Evolutionary conservation across 2,888 invertebrate genomes (phyloP).

Genomic region (Thecophora atra): DNA sequence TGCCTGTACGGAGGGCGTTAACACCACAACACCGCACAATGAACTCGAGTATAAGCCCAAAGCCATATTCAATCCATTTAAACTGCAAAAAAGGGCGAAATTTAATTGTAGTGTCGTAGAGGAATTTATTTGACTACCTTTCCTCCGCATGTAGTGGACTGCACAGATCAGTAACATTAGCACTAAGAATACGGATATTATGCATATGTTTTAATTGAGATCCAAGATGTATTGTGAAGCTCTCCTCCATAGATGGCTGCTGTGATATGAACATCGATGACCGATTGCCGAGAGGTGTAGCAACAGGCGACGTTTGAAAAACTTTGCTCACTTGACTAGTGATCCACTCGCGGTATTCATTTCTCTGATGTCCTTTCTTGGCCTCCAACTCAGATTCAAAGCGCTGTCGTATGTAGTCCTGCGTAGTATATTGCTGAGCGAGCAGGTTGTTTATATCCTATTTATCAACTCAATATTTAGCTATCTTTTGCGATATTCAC

Average conservation of each 20-base stretch:
- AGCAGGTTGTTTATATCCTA: constrained; percentile 84
- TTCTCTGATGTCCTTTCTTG: constrained; percentile 83
- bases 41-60: constrained; percentile 93
- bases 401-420: constrained; percentile 83
- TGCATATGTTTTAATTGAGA: constrained; percentile 99
- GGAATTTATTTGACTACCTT: constrained; percentile 46
- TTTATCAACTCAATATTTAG: not conserved
- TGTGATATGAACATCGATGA: constrained; percentile 66
- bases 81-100: constrained; percentile 46
- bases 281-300: constrained; percentile 63
- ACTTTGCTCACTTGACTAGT: constrained; percentile 67
- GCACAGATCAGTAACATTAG: constrained; percentile 84
- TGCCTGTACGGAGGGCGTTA: constrained; percentile 68
- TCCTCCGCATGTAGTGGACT: constrained; percentile 68
- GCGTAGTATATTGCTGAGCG: constrained; percentile 82
- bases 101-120: not conserved
- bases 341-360: constrained; percentile 90
- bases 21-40: constrained; percentile 85
- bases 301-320: constrained; percentile 59
- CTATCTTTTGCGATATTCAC: not conserved
- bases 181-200: constrained; percentile 91
- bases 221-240: constrained; percentile 97
- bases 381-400: constrained; percentile 88
- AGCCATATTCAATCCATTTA: constrained; percentile 82
- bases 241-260: constrained; percentile 80